Base-by-base conservation (phyloP, 2,797 vertebrate genomes). In the Chelmon rostratus region DNA sequence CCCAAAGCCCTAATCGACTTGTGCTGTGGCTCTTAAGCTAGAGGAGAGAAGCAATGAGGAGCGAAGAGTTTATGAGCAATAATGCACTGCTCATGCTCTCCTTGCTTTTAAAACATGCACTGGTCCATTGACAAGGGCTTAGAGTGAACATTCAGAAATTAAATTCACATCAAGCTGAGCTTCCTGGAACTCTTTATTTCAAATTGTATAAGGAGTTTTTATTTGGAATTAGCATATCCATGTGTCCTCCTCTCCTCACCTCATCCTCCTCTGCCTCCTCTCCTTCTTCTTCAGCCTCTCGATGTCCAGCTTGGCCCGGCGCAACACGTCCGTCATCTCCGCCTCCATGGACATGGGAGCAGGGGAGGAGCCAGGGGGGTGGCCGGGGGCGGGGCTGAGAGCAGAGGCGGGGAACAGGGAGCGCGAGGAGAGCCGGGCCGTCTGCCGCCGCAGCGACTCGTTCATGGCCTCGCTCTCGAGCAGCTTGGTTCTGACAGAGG, bases 391-490 rank as follows among this genome's bases (percentile, higher is more conserved):
- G 52, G 94, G 87, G 71, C 94, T 91, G 6, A 90, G 31, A 28
- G 18, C 3, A 88, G 91, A 78, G 68, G 95, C 0, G 2, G 96
- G 49, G 78, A 93, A 97, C 0, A 92, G 75, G 7, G 95, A 67
- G 2, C 97, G 95, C 0, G 96, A 71, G 0, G 97, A 96, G 31
- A 94, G 87, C 0, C 97, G 96, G 0, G 96, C 95, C 6, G 96
- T 89, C 78, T 94, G 98, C 46, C 97, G 96, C 0, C 98, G 96
- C 68, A 99, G 79, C 0, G 97, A 97, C 89, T 99, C 98, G 0
- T 99, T 99, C 97, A 99, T 99, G 75, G 97, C 95, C 87, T 99
- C 98, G 0, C 98, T 99, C 90, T 99, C 98, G 63, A 99, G 91
- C 0, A 99, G 96, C 89, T 98, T 99, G 0, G 98, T 96, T 90